Evolutionary conservation across 2,888 invertebrate species (phyloP), one percentile per base, ranked within the genome.

Genomic region (Orthosia gothica): DNA sequence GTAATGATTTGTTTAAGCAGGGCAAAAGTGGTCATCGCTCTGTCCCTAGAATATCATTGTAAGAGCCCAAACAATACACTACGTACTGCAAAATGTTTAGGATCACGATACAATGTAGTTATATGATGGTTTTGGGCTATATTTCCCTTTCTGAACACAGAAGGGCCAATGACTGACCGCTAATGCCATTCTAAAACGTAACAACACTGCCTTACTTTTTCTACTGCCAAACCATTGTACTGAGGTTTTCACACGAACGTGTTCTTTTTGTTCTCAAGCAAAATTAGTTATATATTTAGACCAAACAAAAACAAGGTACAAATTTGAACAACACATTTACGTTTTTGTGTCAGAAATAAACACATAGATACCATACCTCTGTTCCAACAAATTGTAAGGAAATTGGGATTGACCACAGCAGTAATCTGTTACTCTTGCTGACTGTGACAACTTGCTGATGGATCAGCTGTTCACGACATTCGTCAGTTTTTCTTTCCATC

Each of bases 361-460:
- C 11, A 32, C 47, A 12, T 23, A 26, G 7, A 16, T 18, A 13
- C 13, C 5, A 23, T 3, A 32, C 23, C 9, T 26, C 23, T 23
- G 50, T 13, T 58, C 16, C 1, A 49, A 66, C 57, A 62, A 66
- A 81, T 70, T 66, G 49, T 70, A 7, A 1, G 11, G 26, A 61
- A 47, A 76, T 81, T 32, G 15, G 7, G 9, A n/a, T 11, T 54
- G 62, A 62, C 57, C 77, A 67, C 65, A 54, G 47, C 64, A 72
- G 72, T 68, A 82, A 80, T 80, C 79, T 72, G 80, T 80, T 54
- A 72, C 67, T 16, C 59, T 15, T 52, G 52, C 32, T 23, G 54
- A 47, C 63, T 47, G n/a, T 82, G 82, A 82, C 83, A 78, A 58
- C 54, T 50, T 15, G n/a, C 40, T 82, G 83, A 80, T 68, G 32